Evolutionary conservation across 2,888 invertebrate species (phyloP), one percentile per base, ranked within the genome.

Genomic region (Elysia crispata): DNA sequence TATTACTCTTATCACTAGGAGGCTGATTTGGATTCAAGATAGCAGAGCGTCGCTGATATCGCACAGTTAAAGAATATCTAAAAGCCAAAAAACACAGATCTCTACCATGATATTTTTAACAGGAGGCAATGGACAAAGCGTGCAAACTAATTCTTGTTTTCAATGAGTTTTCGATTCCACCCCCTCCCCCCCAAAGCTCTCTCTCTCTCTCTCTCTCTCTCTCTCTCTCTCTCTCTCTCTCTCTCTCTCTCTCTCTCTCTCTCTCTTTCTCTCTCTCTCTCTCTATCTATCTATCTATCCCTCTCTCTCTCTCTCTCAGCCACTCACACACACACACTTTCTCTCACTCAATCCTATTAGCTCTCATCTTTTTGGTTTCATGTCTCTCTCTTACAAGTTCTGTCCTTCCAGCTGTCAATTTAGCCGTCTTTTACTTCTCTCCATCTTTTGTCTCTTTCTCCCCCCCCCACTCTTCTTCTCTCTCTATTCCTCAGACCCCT

Each of bases 401-500:
- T 20, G 15, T 33, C 49, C 54, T 57, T 70, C 70, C 67, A 23
- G 25, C 6, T 31, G 41, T n/a, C 33, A 13, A 20, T 49, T 20
- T 49, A 18, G 1, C 28, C 41, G 3, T 5, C 20, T 15, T 13
- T 15, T 15, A 23, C 13, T 13, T 23, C 28, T 64, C 33, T n/a
- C 62, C 74, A 25, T 28, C 25, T 23, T 57, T 15, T 31, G 41
- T n/a, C 33, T 49, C 1, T 49, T 20, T 49, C 8, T n/a, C 28
- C 41, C 1, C 18, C 20, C 41, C 6, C 28, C 28, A 23, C 13
- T 13, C 20, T 30, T 64, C 33, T n/a, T 70, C 74, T 76, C 70
- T 76, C 41, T 73, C 13, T 60, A 30, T 80, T 57, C 13, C 67
- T 79, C 75, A 54, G n/a, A n/a, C n/a, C n/a, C n/a, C n/a, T n/a